A percentile compares a stretch with the other conserved stretches of the same genome.
These are phyloP conservation scores for Hemibagrus wyckioides DNA, from an alignment of 2,113 vertebrate species.

Conservation along the genomic window DNA sequence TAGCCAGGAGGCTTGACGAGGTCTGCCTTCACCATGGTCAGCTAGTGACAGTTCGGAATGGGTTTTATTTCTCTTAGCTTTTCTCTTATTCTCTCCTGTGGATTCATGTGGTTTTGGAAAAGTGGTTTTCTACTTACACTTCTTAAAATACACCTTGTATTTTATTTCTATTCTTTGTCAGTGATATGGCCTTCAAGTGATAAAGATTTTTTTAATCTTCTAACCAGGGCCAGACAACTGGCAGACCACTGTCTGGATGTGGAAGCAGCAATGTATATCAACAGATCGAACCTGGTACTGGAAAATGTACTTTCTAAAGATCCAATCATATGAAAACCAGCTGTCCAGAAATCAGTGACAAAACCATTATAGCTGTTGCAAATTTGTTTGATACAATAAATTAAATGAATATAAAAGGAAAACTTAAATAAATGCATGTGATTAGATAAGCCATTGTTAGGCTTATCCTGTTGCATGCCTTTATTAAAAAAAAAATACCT, in stretches of 20 bases:
- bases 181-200: neutral
- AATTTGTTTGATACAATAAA: neutral
- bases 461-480: neutral
- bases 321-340: neutral
- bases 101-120: slow-evolving; percentile 12
- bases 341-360: neutral
- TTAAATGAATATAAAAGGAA: neutral
- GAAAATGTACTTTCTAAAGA: neutral
- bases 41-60: slow-evolving; percentile 3
- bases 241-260: neutral
- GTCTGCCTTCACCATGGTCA: slow-evolving; percentile 41
- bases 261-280: neutral
- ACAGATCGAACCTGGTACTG: neutral
- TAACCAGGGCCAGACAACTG: neutral
- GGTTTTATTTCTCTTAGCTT: slow-evolving; percentile 8
- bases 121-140: neutral
- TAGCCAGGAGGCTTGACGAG: slow-evolving; percentile 65
- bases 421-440: neutral
- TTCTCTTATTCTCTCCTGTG: slow-evolving; percentile 7
- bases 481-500: neutral
- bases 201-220: neutral
- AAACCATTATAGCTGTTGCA: neutral
- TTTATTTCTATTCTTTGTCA: neutral
- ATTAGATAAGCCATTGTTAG: neutral
- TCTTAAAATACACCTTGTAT: neutral